A percentile compares a stretch with the other conserved stretches of the same genome.
Evolutionary conservation across 2,113 vertebrate genomes (phyloP).

Genomic region (Cromileptes altivelis): DNA sequence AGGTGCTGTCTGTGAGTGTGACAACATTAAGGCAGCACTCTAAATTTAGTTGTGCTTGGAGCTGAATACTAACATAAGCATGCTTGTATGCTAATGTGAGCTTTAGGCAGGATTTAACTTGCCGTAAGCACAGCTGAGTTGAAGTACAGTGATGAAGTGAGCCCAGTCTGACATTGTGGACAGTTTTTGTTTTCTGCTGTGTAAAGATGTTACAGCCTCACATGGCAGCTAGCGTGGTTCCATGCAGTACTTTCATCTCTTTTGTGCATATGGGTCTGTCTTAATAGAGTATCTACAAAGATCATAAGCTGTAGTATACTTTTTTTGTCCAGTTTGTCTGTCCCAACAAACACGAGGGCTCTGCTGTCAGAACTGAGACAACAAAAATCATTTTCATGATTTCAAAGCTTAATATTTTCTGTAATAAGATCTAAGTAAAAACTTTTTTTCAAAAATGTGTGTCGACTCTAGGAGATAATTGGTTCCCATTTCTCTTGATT

Average conservation of each 20-base stretch:
- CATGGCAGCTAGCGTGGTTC: neutral
- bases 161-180: neutral
- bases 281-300: neutral
- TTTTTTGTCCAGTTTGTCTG: no score
- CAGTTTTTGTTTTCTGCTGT: neutral
- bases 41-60: neutral
- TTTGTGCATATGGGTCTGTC: no score
- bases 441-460: no score
- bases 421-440: neutral
- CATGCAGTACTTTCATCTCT: neutral
- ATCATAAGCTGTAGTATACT: neutral
- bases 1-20: neutral
- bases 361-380: neutral
- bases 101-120: no score
- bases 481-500: neutral
- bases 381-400: neutral
- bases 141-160: neutral
- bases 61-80: neutral
- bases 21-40: neutral
- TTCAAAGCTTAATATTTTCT: neutral
- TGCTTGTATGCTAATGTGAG: neutral
- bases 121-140: no score
- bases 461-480: no score
- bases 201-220: neutral
- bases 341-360: neutral